Evolutionary conservation across 2,797 vertebrate species (phyloP).

Genomic region (Australoheros facetus): DNA sequence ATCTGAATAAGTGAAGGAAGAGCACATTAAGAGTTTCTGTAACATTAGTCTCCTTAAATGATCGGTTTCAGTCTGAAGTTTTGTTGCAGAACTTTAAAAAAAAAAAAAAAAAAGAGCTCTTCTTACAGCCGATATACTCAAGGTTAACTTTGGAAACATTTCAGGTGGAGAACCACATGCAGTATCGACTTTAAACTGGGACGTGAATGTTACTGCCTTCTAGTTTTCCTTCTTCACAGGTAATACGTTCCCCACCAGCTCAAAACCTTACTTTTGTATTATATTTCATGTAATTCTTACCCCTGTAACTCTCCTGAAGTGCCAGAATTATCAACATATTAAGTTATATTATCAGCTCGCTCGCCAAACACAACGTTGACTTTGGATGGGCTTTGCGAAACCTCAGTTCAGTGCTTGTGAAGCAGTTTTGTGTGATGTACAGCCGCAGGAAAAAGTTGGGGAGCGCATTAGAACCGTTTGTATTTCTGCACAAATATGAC

Average conservation of each 20-base stretch:
- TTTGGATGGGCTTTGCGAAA: slow-evolving; percentile 36
- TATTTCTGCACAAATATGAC: background rate
- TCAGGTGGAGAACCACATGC: background rate
- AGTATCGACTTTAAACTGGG: slow-evolving; percentile 1
- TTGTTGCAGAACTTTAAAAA: background rate
- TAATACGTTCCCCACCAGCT: slow-evolving; percentile 2
- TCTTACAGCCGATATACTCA: background rate
- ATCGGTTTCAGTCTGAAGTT: background rate
- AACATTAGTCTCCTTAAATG: slow-evolving; percentile 29
- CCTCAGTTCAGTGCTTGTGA: slow-evolving; percentile 20
- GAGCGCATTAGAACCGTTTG: background rate
- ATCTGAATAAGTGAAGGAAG: slow-evolving; percentile 85
- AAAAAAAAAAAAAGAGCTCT: background rate
- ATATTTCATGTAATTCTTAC: slow-evolving; percentile 23
- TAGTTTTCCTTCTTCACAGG: slow-evolving; percentile 7
- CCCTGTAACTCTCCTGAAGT: slow-evolving; percentile 5
- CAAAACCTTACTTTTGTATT: slow-evolving; percentile 17
- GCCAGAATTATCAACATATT: slow-evolving; percentile 58
- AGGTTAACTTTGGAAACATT: slow-evolving; percentile 22
- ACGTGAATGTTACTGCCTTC: slow-evolving; percentile 7
- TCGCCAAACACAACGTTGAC: slow-evolving; percentile 63
- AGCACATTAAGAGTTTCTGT: slow-evolving; percentile 32
- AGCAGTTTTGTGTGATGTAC: slow-evolving; percentile 5
- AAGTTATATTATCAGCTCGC: slow-evolving; percentile 24
- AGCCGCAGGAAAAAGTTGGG: background rate